A percentile compares a stretch with the other conserved stretches of the same genome.
Evolutionary conservation across 2,113 vertebrate species (phyloP).

Genomic region (Corydoras maculifer): DNA sequence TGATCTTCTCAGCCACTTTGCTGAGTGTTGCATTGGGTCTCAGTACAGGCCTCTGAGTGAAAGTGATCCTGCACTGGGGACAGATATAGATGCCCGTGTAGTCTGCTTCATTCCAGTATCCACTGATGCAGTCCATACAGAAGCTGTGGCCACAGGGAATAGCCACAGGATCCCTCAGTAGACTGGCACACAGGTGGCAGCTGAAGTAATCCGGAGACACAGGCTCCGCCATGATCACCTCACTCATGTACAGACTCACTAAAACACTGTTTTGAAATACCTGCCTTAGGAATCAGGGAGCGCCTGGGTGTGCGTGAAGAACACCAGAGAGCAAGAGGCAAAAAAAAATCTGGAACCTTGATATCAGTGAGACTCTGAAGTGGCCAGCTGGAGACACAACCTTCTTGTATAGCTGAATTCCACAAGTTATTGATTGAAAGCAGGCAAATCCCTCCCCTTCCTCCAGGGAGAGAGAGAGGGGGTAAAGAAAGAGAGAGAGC

Average conservation of each 20-base stretch:
- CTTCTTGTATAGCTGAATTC: constrained; percentile 71
- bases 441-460: constrained; percentile 63
- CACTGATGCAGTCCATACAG: constrained; percentile 75
- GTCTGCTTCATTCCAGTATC: constrained; percentile 76
- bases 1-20: constrained; percentile 74
- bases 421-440: constrained; percentile 74
- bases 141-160: constrained; percentile 74
- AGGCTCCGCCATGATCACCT: constrained; percentile 63
- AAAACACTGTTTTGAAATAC: constrained; percentile 9
- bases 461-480: constrained; percentile 42
- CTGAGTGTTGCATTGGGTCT: constrained; percentile 68
- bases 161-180: constrained; percentile 69
- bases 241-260: constrained; percentile 8
- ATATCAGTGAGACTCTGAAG: constrained; percentile 35
- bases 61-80: constrained; percentile 72
- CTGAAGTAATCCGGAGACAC: constrained; percentile 68
- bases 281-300: constrained; percentile 17
- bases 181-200: constrained; percentile 62
- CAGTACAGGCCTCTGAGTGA: constrained; percentile 72
- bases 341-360: constrained; percentile 45
- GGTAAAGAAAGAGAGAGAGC: constrained; percentile 51
- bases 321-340: constrained; percentile 35
- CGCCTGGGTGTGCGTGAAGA: constrained; percentile 1
- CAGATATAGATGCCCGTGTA: constrained; percentile 76
- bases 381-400: constrained; percentile 57